Base-by-base conservation (phyloP, 2,113 vertebrate species). In the Mustelus asterias region DNA sequence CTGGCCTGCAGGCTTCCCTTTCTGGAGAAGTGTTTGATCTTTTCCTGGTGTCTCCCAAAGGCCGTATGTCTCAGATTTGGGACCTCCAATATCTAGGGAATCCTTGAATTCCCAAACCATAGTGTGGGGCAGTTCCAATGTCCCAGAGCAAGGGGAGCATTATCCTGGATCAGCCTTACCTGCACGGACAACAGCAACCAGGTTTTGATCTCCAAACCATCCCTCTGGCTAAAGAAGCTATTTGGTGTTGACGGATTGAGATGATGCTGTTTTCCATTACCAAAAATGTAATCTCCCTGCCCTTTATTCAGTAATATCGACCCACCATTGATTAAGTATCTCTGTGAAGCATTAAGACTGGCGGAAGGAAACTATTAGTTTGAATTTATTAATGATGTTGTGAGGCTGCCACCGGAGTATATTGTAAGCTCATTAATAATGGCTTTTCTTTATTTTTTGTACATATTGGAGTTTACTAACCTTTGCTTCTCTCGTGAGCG, bases 401-500 rank as follows among this genome's bases (percentile, higher is more conserved):
- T 4, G n/a, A 26, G 18, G 69, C 69, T 72, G 37, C 94, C 94
- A 76, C 41, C 22, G 14, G 94, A 95, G 67, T 72, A 70, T 67
- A 41, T 69, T 94, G 41, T 41, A 16, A n/a, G n/a, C 26, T 69
- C 22, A 44, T 70, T 94, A 69, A 70, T 70, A 29, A 54, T 54
- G 48, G 22, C 26, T 76, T 72, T 41, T 67, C 16, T 67, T 65
- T 65, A 60, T 63, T 63, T 69, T 72, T 44, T 95, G 67, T 72
- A 72, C 69, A 72, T 76, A 95, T 76, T 76, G 94, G 37, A 29
- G 48, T 95, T 95, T 72, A 72, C 41, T 48, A 95, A 95, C 37
- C 18, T 10, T 69, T 94, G 48, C 88, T 33, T n/a, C 20, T 93
- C 18, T 65, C 14, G 14, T 93, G 89, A 37, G 33, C 86, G 33